Evolutionary conservation across 2,888 invertebrate genomes (phyloP).

Genomic region (Megastigmus dorsalis): DNA sequence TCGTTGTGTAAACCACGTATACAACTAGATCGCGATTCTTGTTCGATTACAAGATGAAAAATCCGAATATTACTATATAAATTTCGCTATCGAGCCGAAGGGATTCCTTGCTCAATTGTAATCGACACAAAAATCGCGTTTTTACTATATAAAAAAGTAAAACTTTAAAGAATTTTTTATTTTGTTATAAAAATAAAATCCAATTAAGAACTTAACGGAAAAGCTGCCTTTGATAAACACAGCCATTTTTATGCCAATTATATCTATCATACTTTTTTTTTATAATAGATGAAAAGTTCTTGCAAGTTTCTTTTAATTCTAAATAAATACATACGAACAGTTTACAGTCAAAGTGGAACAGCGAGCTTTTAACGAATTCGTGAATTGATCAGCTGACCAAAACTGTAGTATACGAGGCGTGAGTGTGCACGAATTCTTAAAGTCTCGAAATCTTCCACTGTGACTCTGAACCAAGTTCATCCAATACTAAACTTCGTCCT

Average conservation of each 20-base stretch:
- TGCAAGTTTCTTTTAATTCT: conserved; percentile 25
- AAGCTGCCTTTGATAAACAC: conserved; percentile 21
- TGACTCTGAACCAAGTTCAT: conserved; percentile 37
- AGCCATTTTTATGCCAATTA: conserved; percentile 41
- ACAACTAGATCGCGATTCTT: conserved; percentile 6
- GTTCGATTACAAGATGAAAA: not conserved
- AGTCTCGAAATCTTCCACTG: not conserved
- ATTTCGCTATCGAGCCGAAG: not conserved
- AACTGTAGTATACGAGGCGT: not conserved
- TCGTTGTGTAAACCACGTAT: not conserved
- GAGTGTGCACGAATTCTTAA: not conserved
- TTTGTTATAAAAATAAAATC: not conserved
- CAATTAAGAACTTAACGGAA: not conserved
- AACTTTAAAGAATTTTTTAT: conserved; percentile 36
- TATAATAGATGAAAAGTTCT: conserved; percentile 34
- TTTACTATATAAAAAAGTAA: not conserved
- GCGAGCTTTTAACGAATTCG: not conserved
- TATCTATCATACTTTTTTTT: conserved; percentile 14
- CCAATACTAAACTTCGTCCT: conserved; percentile 36
- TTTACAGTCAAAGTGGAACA: conserved; percentile 30
- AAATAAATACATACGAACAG: not conserved
- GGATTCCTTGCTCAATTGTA: not conserved
- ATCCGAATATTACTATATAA: not conserved
- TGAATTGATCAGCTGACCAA: not conserved
- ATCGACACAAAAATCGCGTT: not conserved